A percentile compares a stretch with the other conserved stretches of the same genome.
Evolutionary conservation across 2,797 vertebrate species (phyloP).

Genomic region (Cacajao melanocephalus): DNA sequence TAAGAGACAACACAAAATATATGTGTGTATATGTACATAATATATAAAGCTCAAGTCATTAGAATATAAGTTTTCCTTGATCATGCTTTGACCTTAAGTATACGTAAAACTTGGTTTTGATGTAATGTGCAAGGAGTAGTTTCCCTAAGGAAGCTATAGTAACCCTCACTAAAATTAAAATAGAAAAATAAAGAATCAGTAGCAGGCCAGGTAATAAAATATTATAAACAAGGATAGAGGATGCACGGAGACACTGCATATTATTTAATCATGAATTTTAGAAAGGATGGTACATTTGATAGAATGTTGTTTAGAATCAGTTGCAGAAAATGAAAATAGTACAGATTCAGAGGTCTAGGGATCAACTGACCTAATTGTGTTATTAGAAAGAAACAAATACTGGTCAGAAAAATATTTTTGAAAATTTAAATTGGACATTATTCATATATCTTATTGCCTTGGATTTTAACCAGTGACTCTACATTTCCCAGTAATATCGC

Average conservation of each 20-base stretch:
- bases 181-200: neutral
- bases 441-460: neutral
- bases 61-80: neutral
- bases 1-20: neutral
- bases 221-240: neutral
- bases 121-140: neutral
- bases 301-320: neutral
- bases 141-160: neutral
- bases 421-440: neutral
- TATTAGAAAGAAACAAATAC: neutral
- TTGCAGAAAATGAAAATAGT: neutral
- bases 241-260: accelerated
- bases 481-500: neutral
- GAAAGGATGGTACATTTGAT: neutral
- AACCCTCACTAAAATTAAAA: neutral
- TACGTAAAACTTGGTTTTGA: neutral
- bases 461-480: neutral
- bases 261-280: neutral
- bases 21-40: neutral
- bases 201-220: neutral
- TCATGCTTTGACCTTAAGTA: neutral
- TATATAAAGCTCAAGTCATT: neutral
- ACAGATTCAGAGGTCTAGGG: neutral
- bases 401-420: neutral
- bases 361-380: neutral